Evolutionary conservation across 2,113 vertebrate species (phyloP).

Genomic region (Sakesphorus luctuosus): DNA sequence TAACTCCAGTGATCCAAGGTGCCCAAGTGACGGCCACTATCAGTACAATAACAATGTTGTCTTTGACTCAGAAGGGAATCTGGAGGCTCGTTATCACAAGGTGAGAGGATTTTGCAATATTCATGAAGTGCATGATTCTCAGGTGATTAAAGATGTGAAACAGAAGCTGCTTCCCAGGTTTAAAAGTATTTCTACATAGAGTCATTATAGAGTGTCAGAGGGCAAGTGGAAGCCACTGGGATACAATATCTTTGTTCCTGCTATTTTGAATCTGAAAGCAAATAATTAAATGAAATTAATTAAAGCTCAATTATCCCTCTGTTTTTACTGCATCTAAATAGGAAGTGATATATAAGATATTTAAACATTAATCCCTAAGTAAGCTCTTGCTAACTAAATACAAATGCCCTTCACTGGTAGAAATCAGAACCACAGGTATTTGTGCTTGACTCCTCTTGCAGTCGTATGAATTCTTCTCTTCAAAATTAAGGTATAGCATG

Average conservation of each 20-base stretch:
- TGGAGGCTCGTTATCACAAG: conserved; percentile 64
- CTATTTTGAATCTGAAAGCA: background rate
- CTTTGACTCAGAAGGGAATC: conserved; percentile 64
- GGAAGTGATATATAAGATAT: background rate
- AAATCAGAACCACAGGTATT: background rate
- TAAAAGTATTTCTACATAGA: background rate
- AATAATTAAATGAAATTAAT: background rate
- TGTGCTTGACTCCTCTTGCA: background rate
- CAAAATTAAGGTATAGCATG: background rate
- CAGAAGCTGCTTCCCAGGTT: background rate
- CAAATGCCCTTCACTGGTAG: background rate
- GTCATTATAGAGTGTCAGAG: background rate
- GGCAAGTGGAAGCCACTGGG: background rate
- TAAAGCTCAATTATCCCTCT: background rate
- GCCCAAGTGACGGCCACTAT: conserved; percentile 35
- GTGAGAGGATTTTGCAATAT: background rate
- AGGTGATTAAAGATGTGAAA: background rate
- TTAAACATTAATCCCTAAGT: background rate
- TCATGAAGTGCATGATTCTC: background rate
- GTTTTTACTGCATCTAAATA: background rate
- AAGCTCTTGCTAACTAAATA: background rate
- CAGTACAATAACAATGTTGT: conserved; percentile 63
- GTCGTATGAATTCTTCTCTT: background rate
- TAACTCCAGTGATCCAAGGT: conserved; percentile 3
- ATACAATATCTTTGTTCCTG: background rate